Base-by-base conservation (phyloP, 2,797 vertebrate species). In the Falco biarmicus region DNA sequence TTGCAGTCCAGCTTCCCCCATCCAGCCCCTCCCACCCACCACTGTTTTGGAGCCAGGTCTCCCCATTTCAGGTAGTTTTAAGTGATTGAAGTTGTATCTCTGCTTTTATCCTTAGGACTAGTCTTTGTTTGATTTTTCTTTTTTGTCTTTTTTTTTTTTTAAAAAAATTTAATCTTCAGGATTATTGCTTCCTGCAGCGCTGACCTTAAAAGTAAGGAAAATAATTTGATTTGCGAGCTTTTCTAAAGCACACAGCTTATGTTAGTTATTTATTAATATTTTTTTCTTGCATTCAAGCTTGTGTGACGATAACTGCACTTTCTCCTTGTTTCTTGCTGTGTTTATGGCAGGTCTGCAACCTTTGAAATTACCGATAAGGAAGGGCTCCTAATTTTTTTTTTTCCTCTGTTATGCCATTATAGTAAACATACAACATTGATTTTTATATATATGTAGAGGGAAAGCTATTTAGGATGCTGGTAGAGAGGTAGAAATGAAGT, bases 121-220 rank as follows among this genome's bases (percentile, higher is more conserved):
- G 65, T 85, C 76, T 92, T 88, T 90, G 89, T 68, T 83, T 85
- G 80, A 53, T 83, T 84, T 68, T 66, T 41, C 39, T 43, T 65
- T n/a, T 85, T 41, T n/a, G 51, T 34, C 9, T 56, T 26, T 10
- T 65, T n/a, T 85, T 41, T n/a, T 51, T 34, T 9, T 16, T 43
- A 39, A 39, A 39, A 28, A 39, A 69, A 90, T 95, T 95, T 96
- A 96, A 96, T 95, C 94, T 92, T 83, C 78, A 71, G 95, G 94
- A 96, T 97, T 95, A 97, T 78, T 83, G 84, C 84, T 91, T 96
- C 94, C 92, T 95, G 79, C 75, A 78, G 94, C 0, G 9, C 69
- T 96, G 96, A 97, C 97, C 95, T 97, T 96, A 97, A 93, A 97
- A 95, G 60, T 85, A 90, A 96, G 93, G 94, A 84, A 95, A 97